Percentiles rank a stretch among this genome's conserved stretches.
phyloP scores from a whole-genome alignment of 2,113 vertebrate genomes.

The Xyrauchen texanus region DNA sequence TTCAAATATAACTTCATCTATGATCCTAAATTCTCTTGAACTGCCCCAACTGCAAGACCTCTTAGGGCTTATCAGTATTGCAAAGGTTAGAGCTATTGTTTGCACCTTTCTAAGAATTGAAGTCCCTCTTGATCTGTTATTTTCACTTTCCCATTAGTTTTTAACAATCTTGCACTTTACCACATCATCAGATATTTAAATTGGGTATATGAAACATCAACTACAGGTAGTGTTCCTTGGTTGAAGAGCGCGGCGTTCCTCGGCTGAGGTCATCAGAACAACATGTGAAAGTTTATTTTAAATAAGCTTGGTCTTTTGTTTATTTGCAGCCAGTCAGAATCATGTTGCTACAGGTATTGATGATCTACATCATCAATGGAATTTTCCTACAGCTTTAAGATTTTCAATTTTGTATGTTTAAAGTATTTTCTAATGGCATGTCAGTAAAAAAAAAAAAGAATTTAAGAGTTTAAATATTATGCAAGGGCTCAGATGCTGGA shows the following conservation, averaged over 20 bases:
- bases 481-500: not conserved
- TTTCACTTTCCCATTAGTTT: not conserved
- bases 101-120: not conserved
- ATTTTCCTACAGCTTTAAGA: not conserved
- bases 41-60: not conserved
- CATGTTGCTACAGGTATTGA: slow-evolving; percentile 9
- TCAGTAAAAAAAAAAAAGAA: too few relatives aligned
- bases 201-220: slow-evolving; percentile 5
- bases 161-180: slow-evolving; percentile 51
- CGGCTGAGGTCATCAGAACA: too few relatives aligned
- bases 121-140: not conserved
- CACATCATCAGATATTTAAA: not conserved
- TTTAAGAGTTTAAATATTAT: too few relatives aligned
- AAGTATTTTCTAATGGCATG: not conserved
- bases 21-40: slow-evolving; percentile 3
- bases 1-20: not conserved
- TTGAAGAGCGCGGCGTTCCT: not conserved
- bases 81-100: slow-evolving; percentile 24
- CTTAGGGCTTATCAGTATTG: slow-evolving; percentile 22
- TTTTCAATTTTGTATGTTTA: not conserved
- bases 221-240: not conserved
- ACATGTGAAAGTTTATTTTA: too few relatives aligned
- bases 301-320: too few relatives aligned
- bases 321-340: not conserved
- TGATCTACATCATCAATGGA: not conserved